phyloP scores from a whole-genome alignment of 92 coral and sea anemone species.

The Nematostella vectensis region DNA sequence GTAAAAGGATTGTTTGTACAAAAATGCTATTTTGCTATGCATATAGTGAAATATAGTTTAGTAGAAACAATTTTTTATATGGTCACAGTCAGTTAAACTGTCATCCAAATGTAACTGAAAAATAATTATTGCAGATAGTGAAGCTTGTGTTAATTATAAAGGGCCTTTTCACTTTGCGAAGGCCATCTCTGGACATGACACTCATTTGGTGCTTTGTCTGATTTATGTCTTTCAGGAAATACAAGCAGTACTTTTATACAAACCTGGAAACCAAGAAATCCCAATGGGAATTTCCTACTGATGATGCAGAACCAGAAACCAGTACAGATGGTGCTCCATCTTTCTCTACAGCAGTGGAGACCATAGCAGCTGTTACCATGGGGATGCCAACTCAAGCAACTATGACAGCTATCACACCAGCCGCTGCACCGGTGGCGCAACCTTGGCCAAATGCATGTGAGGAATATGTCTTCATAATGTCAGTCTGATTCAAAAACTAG shows the following conservation, averaged over 20 bases:
- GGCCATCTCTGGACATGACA: too few species aligned
- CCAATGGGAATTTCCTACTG: constrained; percentile 84
- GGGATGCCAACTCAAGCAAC: constrained; percentile 14
- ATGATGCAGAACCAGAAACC: constrained; percentile 10
- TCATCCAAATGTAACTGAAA: too few species aligned
- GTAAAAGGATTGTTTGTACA: too few species aligned
- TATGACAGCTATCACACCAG: constrained; percentile 1
- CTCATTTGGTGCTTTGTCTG: too few species aligned
- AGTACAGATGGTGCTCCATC: constrained; percentile 5
- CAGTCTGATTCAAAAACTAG: too few species aligned
- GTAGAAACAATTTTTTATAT: too few species aligned
- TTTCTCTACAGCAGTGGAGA: constrained; percentile 10
- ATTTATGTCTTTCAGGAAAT: constrained; percentile 60
- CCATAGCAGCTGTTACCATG: constrained; percentile 16
- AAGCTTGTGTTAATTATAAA: too few species aligned
- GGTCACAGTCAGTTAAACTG: too few species aligned
- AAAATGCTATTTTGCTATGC: too few species aligned
- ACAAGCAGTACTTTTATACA: constrained; percentile 89
- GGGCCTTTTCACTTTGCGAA: too few species aligned
- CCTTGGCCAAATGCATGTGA: constrained; percentile 17
- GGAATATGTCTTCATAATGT: not conserved
- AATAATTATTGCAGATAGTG: too few species aligned
- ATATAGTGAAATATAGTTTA: too few species aligned
- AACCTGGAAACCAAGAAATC: constrained; percentile 70
- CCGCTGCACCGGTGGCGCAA: constrained; percentile 5